phyloP scores from a whole-genome alignment of 2,113 vertebrate species.

The Phrynocephalus versicolor region DNA sequence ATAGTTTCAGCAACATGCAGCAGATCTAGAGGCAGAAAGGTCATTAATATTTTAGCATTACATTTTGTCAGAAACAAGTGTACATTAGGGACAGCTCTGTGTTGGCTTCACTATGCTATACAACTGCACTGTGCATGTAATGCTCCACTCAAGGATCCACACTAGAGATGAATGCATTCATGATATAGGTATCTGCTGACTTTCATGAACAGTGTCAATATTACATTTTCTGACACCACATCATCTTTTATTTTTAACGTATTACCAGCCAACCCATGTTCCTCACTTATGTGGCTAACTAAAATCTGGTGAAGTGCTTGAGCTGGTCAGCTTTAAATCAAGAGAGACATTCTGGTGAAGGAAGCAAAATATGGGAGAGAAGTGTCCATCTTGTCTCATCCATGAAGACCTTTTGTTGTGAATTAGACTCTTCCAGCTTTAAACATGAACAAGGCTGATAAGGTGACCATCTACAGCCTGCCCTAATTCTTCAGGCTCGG shows the following conservation, averaged over 20 bases:
- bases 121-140: neutral
- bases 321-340: neutral
- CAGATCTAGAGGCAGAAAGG: neutral
- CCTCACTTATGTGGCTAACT: neutral
- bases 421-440: neutral
- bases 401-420: neutral
- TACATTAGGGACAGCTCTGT: neutral
- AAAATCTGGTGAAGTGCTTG: neutral
- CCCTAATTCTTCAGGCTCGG: neutral
- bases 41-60: constrained; percentile 28
- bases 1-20: constrained; percentile 30
- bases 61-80: neutral
- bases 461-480: neutral
- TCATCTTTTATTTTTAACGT: neutral
- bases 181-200: neutral
- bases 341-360: neutral
- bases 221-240: neutral
- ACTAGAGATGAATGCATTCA: neutral
- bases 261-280: neutral
- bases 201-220: neutral
- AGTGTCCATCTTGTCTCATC: neutral
- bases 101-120: neutral
- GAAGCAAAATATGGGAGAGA: neutral
- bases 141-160: neutral
- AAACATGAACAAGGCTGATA: neutral